Conservation (phyloP, 2,888 invertebrate species). For the Nasonia oneida region DNA sequence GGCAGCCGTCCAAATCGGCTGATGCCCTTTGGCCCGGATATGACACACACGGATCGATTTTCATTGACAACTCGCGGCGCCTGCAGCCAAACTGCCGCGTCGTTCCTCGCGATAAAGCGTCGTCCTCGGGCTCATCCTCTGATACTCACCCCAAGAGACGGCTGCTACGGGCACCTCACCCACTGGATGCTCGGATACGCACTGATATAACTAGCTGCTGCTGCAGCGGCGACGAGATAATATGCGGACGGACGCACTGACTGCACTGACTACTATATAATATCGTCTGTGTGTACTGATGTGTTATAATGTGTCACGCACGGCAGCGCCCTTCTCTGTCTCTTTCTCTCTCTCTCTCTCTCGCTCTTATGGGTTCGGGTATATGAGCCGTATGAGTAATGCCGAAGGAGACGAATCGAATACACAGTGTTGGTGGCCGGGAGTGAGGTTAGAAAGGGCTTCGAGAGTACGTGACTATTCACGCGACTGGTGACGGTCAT, state of each 20-base stretch:
- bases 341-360: slow-evolving; percentile 62
- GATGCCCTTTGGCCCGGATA: slow-evolving; percentile 76
- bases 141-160: not conserved
- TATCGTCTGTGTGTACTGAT: too few species aligned
- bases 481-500: not conserved
- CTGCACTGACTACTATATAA: not conserved
- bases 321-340: slow-evolving; percentile 74
- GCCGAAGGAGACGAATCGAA: not conserved
- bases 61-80: slow-evolving; percentile 73
- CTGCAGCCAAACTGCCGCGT: slow-evolving; percentile 56
- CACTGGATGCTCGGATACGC: not conserved
- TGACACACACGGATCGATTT: slow-evolving; percentile 71
- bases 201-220: not conserved
- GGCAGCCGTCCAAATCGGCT: slow-evolving; percentile 75
- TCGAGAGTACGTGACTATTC: not conserved
- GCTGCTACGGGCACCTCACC: not conserved
- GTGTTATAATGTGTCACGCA: not conserved
- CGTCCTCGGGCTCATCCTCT: not conserved
- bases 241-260: not conserved
- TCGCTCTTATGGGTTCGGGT: not conserved
- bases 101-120: slow-evolving; percentile 34
- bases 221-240: not conserved
- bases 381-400: not conserved
- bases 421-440: not conserved
- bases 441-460: slow-evolving; percentile 10